Percentiles rank a stretch among this genome's conserved stretches.
Conservation (phyloP, 2,888 invertebrate species). For the Mythimna albipuncta region DNA sequence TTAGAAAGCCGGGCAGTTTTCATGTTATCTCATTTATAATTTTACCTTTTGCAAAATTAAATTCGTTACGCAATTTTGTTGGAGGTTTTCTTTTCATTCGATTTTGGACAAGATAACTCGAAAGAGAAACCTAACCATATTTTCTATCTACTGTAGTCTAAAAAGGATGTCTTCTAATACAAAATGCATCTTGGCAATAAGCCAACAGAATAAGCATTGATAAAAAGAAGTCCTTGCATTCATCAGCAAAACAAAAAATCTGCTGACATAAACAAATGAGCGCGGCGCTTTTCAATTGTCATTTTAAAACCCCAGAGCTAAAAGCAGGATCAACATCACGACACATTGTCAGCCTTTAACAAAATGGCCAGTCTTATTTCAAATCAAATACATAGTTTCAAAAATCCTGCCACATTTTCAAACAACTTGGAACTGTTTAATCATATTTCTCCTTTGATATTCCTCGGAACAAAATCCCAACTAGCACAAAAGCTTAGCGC, state of each 20-base stretch:
- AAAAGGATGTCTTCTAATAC: conserved; percentile 10
- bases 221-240: conserved; percentile 22
- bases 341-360: conserved; percentile 24
- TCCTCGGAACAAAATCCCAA: conserved; percentile 53
- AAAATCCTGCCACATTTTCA: conserved; percentile 38
- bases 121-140: not conserved
- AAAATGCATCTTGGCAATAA: conserved; percentile 21
- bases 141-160: not conserved
- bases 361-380: conserved; percentile 40
- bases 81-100: not conserved
- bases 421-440: conserved; percentile 55
- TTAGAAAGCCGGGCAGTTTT: conserved; percentile 16
- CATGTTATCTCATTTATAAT: conserved; percentile 20
- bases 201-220: conserved; percentile 30
- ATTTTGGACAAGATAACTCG: not conserved
- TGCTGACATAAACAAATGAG: conserved; percentile 36
- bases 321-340: conserved; percentile 47
- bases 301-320: conserved; percentile 40
- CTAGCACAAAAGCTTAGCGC: conserved; percentile 60
- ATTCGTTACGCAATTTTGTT: not conserved
- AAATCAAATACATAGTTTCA: conserved; percentile 24
- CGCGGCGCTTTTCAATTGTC: conserved; percentile 47
- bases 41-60: conserved; percentile 13
- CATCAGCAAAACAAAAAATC: conserved; percentile 40
- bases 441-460: conserved; percentile 61